These are phyloP conservation scores for Diplosoma virens DNA, from an alignment of 23 tunicate species.

Conservation along the genomic window DNA sequence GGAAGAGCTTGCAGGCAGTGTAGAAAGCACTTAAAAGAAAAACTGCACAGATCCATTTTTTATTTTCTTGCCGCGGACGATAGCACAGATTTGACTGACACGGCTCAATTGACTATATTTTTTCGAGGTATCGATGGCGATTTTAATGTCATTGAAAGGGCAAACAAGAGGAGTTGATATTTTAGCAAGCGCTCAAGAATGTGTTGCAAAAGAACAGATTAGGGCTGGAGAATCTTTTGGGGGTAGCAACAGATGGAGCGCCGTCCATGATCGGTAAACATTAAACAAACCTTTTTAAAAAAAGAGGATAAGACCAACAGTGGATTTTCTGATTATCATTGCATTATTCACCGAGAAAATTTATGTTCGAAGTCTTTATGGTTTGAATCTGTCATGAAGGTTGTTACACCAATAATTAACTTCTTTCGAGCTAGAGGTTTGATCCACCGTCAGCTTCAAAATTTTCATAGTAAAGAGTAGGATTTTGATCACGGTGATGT, in stretches of 20 bases:
- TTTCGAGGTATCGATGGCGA: too few species aligned
- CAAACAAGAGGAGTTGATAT: background rate
- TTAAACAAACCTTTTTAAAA: background rate
- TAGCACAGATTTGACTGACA: background rate
- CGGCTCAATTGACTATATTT: background rate
- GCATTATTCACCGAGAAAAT: background rate
- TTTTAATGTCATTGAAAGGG: background rate
- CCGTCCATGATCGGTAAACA: background rate
- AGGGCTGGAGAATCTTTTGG: background rate
- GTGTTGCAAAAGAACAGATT: background rate
- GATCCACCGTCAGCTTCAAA: background rate
- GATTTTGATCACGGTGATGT: background rate
- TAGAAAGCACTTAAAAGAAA: background rate
- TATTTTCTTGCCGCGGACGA: background rate
- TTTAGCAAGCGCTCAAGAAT: slow-evolving; percentile 1
- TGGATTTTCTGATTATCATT: background rate
- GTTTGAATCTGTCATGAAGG: background rate
- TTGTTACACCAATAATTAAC: background rate
- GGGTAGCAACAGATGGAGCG: background rate
- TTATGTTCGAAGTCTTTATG: background rate
- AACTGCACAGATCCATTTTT: background rate
- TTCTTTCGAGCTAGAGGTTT: background rate
- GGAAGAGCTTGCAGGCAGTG: background rate
- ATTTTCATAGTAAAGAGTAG: background rate
- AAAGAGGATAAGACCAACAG: background rate